Evolutionary conservation across 2,888 invertebrate genomes (phyloP), one percentile per base, ranked within the genome.

Genomic region (Scelioninae gen. 1): DNA sequence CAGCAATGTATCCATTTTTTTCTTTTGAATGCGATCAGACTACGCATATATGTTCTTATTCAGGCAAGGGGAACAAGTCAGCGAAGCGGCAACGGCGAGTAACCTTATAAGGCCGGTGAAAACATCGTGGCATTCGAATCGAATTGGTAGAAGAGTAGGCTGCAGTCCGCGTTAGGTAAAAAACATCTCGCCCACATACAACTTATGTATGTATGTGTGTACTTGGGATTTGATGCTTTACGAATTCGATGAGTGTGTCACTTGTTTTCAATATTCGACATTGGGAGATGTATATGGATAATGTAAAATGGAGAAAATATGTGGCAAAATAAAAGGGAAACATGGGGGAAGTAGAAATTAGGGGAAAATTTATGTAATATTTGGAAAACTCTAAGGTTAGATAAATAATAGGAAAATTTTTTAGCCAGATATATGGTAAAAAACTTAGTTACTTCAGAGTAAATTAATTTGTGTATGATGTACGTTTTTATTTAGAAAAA

Each of bases 21-120:
- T 60, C 49, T 62, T 72, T 55, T 43, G 29, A 66, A 63, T 55
- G 60, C 62, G 38, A 82, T 77, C 77, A 47, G 66, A 31, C 72
- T 58, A 68, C 49, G 62, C 31, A 45, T 78, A 78, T 82, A 69
- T 65, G 78, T 78, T 74, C 82, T 69, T 78, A 82, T 82, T 82
- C 78, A 78, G 74, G 78, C 82, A 82, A 82, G 78, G 78, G 83
- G 76, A 79, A 77, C 83, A 69, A 76, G 53, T 83, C 76, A 76
- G 83, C 80, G 80, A 77, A 83, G 83, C 83, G 69, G 76, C 56
- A 78, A 82, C 83, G 71, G 71, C 75, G 65, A 75, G 75, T 81
- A 76, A 68, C 83, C 83, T 83, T 83, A 83, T 83, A 83, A 83
- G 83, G 83, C 49, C 72, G 31, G 83, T 68, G 80, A 83, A 83